Base-by-base conservation (phyloP, 2,797 vertebrate species). In the Orientallactaga sibirica region DNA sequence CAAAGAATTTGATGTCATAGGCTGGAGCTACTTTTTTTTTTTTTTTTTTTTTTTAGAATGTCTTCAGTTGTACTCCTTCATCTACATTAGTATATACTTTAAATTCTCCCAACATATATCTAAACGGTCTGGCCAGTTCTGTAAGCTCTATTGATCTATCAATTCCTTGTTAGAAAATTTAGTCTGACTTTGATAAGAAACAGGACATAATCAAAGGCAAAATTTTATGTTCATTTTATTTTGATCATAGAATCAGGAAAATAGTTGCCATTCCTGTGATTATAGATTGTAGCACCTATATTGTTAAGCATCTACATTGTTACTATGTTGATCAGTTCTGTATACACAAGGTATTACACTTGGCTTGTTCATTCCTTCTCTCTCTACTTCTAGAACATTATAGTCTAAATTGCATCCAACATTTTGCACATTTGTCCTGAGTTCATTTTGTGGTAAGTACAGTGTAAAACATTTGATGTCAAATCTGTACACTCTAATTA, bases 401-500 rank as follows among this genome's bases (percentile, higher is more conserved):
- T 33, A 62, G 68, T 91, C 68, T 93, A 93, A 96, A 95, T 94
- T 95, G 61, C 52, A 93, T 80, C 33, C 95, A 96, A 95, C 73
- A 91, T 95, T 96, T 91, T 94, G 78, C 78, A 95, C 90, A 74
- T 90, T 96, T 97, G 75, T 90, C 83, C 87, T 86, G 79, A 96
- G 67, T 95, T 91, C 58, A 94, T 94, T 92, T 95, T 24, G 1
- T 95, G 95, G 91, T 93, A 96, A 93, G 86, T 92, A 94, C 74
- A 91, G 52, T 84, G 75, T 80, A 91, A 86, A 92, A 96, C 80
- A 93, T 92, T 92, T 81, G 81, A 90, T 96, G 95, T 97, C 95
- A 97, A 94, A 89, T 94, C 94, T 96, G 93, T 94, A 94, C 92
- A 78, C 95, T 97, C 96, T 96, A 95, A 95, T 97, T 96, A 96